Conservation (phyloP, 2,888 invertebrate genomes). For the Caenorhabditis afra region DNA sequence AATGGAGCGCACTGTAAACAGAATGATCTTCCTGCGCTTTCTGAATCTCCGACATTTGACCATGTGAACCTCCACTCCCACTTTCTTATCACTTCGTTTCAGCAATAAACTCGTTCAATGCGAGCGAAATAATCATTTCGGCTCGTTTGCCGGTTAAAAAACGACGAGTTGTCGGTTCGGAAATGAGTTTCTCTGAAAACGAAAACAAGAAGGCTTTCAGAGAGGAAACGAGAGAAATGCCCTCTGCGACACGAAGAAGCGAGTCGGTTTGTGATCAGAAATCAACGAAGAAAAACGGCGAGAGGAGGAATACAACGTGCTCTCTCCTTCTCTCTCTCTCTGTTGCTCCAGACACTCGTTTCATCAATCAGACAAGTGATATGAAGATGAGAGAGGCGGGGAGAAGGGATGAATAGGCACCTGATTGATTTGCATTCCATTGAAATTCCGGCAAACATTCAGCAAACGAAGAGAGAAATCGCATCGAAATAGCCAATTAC, state of each 20-base stretch:
- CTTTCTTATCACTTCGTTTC: too few species aligned
- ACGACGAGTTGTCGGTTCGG: too few species aligned
- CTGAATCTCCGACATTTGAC: too few species aligned
- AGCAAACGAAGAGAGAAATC: not conserved
- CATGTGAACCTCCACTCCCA: not conserved
- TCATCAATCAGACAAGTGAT: conserved; percentile 29
- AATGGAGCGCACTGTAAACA: not conserved
- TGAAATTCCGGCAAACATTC: not conserved
- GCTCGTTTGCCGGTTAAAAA: too few species aligned
- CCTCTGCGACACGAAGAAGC: conserved; percentile 8
- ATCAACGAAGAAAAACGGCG: conserved; percentile 7
- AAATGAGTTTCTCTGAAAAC: too few species aligned
- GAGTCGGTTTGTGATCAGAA: conserved; percentile 12
- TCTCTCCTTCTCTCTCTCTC: too few species aligned
- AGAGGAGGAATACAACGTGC: not conserved
- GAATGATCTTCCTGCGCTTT: too few species aligned
- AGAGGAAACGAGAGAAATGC: not conserved
- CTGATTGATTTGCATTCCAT: conserved; percentile 20
- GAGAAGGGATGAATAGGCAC: not conserved
- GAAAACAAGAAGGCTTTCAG: too few species aligned
- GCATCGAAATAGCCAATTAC: conserved; percentile 48
- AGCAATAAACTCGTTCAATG: too few species aligned
- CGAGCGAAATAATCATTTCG: too few species aligned
- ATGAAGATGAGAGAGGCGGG: not conserved
- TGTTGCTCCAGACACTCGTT: conserved; percentile 11